Evolutionary conservation across 2,113 vertebrate genomes (phyloP).

Genomic region (Psittacula cyanocephala): DNA sequence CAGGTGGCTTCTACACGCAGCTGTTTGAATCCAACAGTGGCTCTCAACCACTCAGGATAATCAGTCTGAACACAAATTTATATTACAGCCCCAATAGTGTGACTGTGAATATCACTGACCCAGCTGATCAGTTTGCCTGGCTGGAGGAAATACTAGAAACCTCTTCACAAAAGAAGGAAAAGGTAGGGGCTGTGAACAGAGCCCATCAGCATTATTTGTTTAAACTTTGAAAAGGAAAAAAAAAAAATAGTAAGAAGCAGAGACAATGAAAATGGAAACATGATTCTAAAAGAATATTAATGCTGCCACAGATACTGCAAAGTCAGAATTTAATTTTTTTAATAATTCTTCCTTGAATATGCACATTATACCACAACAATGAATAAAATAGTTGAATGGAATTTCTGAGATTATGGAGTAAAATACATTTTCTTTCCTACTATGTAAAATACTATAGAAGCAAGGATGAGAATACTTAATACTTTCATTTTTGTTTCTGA

Average conservation of each 20-base stretch:
- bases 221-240: not conserved
- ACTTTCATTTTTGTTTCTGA: not conserved
- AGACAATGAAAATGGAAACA: not conserved
- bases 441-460: not conserved
- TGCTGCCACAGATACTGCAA: not conserved
- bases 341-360: not conserved
- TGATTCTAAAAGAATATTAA: not conserved
- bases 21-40: slow-evolving; percentile 67
- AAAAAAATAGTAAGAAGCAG: not conserved
- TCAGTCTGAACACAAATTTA: slow-evolving; percentile 94
- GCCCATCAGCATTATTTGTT: not conserved
- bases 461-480: not conserved
- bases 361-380: not conserved
- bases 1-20: slow-evolving; percentile 96
- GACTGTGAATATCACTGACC: slow-evolving; percentile 86
- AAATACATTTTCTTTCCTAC: not conserved
- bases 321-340: not conserved
- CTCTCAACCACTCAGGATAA: slow-evolving; percentile 76
- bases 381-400: not conserved
- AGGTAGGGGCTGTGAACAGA: slow-evolving; percentile 67
- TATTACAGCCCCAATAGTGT: slow-evolving; percentile 87
- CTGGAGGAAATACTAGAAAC: slow-evolving; percentile 74
- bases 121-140: slow-evolving; percentile 84
- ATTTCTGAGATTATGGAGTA: not conserved
- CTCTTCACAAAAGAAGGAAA: slow-evolving; percentile 78